Base-by-base conservation (phyloP, 2,113 vertebrate species). In the Otus sunia region DNA sequence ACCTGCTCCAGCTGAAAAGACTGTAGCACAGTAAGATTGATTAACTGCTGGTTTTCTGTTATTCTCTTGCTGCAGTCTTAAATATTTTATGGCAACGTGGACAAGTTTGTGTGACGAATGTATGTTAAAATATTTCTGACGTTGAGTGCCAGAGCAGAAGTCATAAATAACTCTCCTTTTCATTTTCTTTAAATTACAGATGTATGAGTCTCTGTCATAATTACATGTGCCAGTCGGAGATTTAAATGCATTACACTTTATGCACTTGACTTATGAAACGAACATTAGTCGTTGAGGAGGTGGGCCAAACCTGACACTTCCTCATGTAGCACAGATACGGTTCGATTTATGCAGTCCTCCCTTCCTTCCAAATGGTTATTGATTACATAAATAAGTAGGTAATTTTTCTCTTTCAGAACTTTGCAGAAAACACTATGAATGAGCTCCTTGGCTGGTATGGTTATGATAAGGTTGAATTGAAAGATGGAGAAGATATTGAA, bases 361-460 rank as follows among this genome's bases (percentile, higher is more conserved):
- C 81, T 95, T 95, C 91, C 69, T 97, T 92, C 92, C 90, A 97
- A 97, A 97, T 97, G 96, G 92, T 97, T 98, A 98, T 98, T 97
- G 96, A 98, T 98, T 97, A 96, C 91, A 96, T 96, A 97, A 98
- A 96, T 98, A 97, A 98, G 96, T 94, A 97, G 96, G 92, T 75
- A 95, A 97, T 98, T 97, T 83, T 97, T 99, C 95, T 98, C 94
- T 98, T 98, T 96, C 98, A 99, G 99, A 99, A 99, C 97, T 99
- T 99, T 97, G 99, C 99, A 83, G 99, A 99, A 97, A 99, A 99
- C 98, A 99, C 99, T 94, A 99, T 99, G 99, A 99, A 99, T 96
- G 99, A 99, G 98, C 98, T 99, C 90, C 99, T 99, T 97, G 99
- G 99, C 92, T 99, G 99, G 99, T 99, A 99, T 94, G 99, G 99